phyloP scores from a whole-genome alignment of 2,888 invertebrate genomes.

The Eupithecia exiguata region DNA sequence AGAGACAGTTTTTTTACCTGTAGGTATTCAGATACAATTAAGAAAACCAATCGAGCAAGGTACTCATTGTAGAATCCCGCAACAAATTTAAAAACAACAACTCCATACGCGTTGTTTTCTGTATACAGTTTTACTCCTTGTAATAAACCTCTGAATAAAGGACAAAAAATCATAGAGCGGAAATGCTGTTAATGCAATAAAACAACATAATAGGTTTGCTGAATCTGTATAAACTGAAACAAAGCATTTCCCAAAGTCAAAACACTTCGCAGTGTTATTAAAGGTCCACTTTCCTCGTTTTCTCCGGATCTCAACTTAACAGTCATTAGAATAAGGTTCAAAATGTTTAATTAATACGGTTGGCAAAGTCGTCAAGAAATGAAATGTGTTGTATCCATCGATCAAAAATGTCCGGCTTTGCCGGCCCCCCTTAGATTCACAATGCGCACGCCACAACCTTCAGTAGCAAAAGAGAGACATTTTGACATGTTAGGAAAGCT shows the following conservation, averaged over 20 bases:
- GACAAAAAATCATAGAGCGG: constrained; percentile 14
- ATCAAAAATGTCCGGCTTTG: too few species aligned
- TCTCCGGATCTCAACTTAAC: constrained; percentile 18
- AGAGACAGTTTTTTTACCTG: background rate
- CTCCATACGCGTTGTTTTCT: background rate
- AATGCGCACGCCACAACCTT: too few species aligned
- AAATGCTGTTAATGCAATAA: constrained; percentile 29
- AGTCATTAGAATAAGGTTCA: constrained; percentile 3
- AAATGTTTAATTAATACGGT: background rate
- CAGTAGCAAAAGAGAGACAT: too few species aligned
- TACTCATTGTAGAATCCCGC: background rate
- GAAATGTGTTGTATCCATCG: background rate
- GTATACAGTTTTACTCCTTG: background rate
- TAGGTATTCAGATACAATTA: background rate
- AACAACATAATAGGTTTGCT: constrained; percentile 21
- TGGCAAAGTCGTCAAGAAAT: constrained; percentile 12
- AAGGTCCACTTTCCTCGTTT: constrained; percentile 31
- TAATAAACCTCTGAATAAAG: constrained; percentile 12
- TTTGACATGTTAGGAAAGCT: too few species aligned
- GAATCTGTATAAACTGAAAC: constrained; percentile 33
- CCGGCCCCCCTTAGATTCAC: too few species aligned
- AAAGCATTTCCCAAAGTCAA: constrained; percentile 41
- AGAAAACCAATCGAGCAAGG: too few species aligned
- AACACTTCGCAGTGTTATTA: constrained; percentile 36
- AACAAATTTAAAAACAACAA: background rate